These are phyloP conservation scores for Pachliopta kotzebuea DNA, from an alignment of 2,888 invertebrate genomes.

Conservation along the genomic window DNA sequence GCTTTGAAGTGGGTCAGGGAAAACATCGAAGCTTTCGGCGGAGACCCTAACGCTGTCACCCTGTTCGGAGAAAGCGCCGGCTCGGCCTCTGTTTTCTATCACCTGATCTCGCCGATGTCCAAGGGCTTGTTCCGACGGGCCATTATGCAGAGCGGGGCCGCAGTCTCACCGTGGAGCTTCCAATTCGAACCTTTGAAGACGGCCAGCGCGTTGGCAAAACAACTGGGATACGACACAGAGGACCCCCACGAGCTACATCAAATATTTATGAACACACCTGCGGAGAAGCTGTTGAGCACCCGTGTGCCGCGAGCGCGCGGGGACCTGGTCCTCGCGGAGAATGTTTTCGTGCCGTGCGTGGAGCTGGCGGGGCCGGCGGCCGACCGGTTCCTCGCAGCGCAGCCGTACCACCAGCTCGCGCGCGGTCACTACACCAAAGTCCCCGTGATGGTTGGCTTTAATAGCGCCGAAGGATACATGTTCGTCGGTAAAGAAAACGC, in stretches of 20 bases:
- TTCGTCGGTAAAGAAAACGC: slow-evolving; percentile 68
- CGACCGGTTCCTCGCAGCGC: slow-evolving; percentile 53
- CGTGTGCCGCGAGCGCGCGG: slow-evolving; percentile 61
- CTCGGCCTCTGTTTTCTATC: slow-evolving; percentile 61
- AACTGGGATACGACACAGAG: slow-evolving; percentile 49
- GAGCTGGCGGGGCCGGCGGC: slow-evolving; percentile 48
- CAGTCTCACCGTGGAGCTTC: slow-evolving; percentile 64
- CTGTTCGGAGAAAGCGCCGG: slow-evolving; percentile 75
- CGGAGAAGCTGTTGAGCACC: slow-evolving; percentile 47
- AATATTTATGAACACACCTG: slow-evolving; percentile 47
- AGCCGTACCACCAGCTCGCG: slow-evolving; percentile 55
- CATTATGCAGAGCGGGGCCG: slow-evolving; percentile 68
- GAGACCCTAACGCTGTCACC: slow-evolving; percentile 63
- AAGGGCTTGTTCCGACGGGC: slow-evolving; percentile 63
- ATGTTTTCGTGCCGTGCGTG: slow-evolving; percentile 67
- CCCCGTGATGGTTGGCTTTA: slow-evolving; percentile 64
- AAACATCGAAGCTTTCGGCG: slow-evolving; percentile 63
- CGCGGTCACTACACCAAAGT: slow-evolving; percentile 55
- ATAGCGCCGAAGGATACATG: slow-evolving; percentile 64
- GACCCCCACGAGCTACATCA: slow-evolving; percentile 54
- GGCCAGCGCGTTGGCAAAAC: slow-evolving; percentile 51
- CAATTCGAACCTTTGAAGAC: slow-evolving; percentile 61
- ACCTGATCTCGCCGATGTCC: slow-evolving; percentile 63
- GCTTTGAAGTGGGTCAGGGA: slow-evolving; percentile 62
- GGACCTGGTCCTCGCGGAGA: slow-evolving; percentile 61